Conservation (phyloP, 2,113 vertebrate genomes). For the Atlantisia rogersi region DNA sequence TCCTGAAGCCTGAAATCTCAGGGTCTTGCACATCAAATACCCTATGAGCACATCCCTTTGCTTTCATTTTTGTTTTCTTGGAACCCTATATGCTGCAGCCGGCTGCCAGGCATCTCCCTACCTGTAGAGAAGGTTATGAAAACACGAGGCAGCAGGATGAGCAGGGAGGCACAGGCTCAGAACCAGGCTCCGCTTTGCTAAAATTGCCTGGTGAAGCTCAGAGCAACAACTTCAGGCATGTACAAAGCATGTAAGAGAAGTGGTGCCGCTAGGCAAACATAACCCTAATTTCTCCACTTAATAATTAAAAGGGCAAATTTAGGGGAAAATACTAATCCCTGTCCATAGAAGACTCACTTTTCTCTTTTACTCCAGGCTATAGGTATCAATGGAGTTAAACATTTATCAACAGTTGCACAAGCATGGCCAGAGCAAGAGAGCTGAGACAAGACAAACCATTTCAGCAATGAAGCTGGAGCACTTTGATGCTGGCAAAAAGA, state of each 20-base stretch:
- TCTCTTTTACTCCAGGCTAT: neutral
- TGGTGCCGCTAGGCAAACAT: neutral
- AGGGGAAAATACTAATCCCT: neutral
- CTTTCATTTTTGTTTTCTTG: neutral
- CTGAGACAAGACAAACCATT: neutral
- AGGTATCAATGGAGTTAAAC: neutral
- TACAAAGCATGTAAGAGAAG: neutral
- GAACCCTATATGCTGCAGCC: neutral
- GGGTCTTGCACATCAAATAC: neutral
- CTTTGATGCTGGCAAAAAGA: neutral
- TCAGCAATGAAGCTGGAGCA: neutral
- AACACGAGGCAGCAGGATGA: fast-evolving
- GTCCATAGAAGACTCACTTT: neutral
- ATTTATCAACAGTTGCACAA: neutral
- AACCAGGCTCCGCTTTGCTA: neutral
- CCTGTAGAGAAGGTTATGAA: fast-evolving
- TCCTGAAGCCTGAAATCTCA: fast-evolving
- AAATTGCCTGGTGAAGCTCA: neutral
- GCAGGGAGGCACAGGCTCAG: neutral
- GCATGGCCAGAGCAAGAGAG: neutral
- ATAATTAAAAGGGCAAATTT: neutral
- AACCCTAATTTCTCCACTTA: neutral
- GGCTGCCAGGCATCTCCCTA: neutral
- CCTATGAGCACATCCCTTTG: fast-evolving
- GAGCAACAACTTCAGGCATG: neutral